phyloP scores from a whole-genome alignment of 2,888 invertebrate genomes.

The Prenolepis imparis region DNA sequence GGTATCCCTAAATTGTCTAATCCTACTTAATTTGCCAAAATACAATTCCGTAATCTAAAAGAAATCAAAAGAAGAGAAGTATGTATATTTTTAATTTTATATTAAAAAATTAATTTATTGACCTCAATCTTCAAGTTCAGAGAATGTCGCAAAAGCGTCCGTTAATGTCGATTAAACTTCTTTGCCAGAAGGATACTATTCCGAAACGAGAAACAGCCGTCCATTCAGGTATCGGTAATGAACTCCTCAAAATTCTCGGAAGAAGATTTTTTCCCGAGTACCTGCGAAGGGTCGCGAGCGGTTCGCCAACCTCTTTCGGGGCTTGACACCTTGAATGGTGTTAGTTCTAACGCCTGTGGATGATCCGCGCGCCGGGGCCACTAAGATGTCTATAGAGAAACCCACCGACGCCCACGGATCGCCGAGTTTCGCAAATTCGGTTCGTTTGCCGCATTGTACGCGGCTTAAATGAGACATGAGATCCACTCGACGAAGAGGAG shows the following conservation, averaged over 20 bases:
- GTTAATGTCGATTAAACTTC: constrained; percentile 66
- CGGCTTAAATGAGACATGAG: constrained; percentile 83
- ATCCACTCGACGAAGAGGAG: constrained; percentile 77
- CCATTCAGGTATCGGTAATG: constrained; percentile 79
- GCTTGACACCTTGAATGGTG: constrained; percentile 85
- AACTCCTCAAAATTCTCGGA: constrained; percentile 74
- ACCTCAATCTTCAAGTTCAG: not conserved
- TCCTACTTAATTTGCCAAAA: not conserved
- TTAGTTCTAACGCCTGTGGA: constrained; percentile 85
- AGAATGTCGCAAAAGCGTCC: constrained; percentile 63
- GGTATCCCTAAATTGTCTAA: not conserved
- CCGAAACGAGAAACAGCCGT: constrained; percentile 45
- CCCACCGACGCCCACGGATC: constrained; percentile 71
- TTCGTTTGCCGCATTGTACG: constrained; percentile 86
- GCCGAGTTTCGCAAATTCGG: constrained; percentile 85
- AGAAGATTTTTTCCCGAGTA: constrained; percentile 74
- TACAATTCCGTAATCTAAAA: not conserved
- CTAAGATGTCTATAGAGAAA: constrained; percentile 78
- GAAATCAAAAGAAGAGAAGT: not conserved
- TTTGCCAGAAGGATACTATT: constrained; percentile 46
- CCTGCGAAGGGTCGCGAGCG: constrained; percentile 72
- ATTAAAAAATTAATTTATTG: not conserved
- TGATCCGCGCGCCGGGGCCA: constrained; percentile 72
- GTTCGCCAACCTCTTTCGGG: constrained; percentile 76
- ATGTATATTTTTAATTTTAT: not conserved